These are phyloP conservation scores for Aplysia californica DNA, from an alignment of 1,140 invertebrate species.

Conservation along the genomic window DNA sequence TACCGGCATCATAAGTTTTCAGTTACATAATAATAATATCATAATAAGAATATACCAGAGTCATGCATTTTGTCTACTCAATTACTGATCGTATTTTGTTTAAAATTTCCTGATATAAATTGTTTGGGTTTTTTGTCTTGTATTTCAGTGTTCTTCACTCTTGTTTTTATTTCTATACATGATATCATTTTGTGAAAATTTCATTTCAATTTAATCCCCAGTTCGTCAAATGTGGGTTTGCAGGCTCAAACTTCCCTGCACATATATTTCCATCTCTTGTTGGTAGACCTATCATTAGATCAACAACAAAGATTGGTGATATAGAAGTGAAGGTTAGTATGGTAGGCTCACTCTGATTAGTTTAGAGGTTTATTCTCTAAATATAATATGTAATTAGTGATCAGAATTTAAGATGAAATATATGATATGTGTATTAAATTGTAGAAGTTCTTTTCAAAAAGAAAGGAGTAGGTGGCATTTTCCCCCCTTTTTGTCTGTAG, in stretches of 20 bases:
- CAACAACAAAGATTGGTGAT: conserved; percentile 97
- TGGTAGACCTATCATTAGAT: conserved; percentile 96
- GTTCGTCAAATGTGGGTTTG: conserved; percentile 99
- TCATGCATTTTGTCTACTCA: neutral
- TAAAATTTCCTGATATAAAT: neutral
- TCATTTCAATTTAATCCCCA: conserved; percentile 68
- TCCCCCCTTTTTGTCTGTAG: too few species aligned
- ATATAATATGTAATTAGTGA: too few species aligned
- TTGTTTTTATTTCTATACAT: too few species aligned
- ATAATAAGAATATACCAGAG: too few species aligned
- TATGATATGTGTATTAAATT: too few species aligned
- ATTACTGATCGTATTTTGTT: neutral
- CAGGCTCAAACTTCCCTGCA: conserved; percentile 98
- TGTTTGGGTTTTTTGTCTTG: neutral
- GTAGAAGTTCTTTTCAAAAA: too few species aligned
- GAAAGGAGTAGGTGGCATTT: too few species aligned
- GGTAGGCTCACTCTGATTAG: too few species aligned
- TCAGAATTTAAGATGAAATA: too few species aligned
- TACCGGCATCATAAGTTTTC: too few species aligned
- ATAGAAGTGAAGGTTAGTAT: conserved; percentile 94
- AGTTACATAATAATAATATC: too few species aligned
- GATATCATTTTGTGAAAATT: neutral
- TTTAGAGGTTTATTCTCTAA: too few species aligned
- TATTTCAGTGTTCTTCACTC: neutral
- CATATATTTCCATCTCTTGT: conserved; percentile 99